Evolutionary conservation across 2,888 invertebrate genomes (phyloP).

Genomic region (Aproaerema taeniolella): DNA sequence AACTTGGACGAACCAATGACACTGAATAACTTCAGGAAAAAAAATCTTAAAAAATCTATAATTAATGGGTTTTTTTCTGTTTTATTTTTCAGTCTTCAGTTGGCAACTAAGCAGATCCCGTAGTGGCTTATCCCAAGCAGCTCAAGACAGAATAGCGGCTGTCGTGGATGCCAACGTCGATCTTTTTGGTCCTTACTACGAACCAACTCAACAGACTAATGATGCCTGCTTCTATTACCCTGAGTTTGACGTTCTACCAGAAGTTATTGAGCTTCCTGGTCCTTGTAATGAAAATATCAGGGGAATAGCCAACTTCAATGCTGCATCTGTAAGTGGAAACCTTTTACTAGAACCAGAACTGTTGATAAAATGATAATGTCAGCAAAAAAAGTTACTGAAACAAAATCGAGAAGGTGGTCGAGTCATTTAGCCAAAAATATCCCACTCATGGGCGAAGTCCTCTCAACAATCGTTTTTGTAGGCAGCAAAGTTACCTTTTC

Average conservation of each 20-base stretch:
- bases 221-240: conserved; percentile 59
- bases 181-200: conserved; percentile 47
- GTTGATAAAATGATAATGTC: no score
- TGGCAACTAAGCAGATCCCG: conserved; percentile 53
- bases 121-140: conserved; percentile 33
- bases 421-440: no score
- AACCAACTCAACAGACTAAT: conserved; percentile 38
- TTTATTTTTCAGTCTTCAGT: conserved; percentile 45
- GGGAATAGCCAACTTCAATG: conserved; percentile 41
- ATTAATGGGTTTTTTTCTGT: no score
- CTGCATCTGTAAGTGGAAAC: conserved; percentile 34
- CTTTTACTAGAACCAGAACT: not conserved
- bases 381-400: no score
- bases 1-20: no score
- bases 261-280: conserved; percentile 40
- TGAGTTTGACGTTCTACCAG: conserved; percentile 33
- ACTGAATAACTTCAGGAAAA: no score
- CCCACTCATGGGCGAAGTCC: no score
- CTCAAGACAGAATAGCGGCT: conserved; percentile 30
- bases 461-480: no score
- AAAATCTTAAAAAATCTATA: no score
- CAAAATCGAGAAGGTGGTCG: no score
- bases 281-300: conserved; percentile 41
- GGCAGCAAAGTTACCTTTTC: no score
- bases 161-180: conserved; percentile 36